A percentile compares a stretch with the other conserved stretches of the same genome.
Conservation (phyloP, 1,140 invertebrate species). For the Zaprionus ghesquierei region DNA sequence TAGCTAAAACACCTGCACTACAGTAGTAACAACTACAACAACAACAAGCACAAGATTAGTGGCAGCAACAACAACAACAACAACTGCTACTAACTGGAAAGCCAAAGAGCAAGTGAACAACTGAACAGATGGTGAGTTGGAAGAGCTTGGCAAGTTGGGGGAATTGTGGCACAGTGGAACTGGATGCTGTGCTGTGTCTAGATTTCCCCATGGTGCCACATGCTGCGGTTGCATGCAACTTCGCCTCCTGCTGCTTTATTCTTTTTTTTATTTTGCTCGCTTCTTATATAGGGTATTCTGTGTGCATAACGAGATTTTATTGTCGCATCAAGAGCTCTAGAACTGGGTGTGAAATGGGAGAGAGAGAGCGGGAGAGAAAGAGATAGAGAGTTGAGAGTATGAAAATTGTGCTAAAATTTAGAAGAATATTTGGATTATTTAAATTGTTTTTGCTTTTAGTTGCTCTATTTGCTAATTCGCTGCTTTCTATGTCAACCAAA, state of each 20-base stretch:
- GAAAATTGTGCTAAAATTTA: neutral
- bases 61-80: neutral
- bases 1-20: conserved; percentile 49
- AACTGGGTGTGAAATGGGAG: neutral
- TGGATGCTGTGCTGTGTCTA: conserved; percentile 66
- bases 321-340: neutral
- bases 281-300: neutral
- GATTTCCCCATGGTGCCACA: conserved; percentile 62
- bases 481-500: neutral
- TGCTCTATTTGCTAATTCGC: neutral
- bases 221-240: conserved; percentile 24
- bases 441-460: neutral
- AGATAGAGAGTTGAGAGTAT: neutral
- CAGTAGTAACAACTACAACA: conserved; percentile 33
- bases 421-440: neutral
- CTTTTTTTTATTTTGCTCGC: neutral
- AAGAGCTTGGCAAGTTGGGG: neutral
- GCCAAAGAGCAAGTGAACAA: conserved; percentile 28
- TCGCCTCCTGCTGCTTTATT: neutral
- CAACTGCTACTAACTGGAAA: neutral
- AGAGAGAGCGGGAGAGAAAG: neutral
- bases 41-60: conserved; percentile 9
- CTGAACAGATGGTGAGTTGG: conserved; percentile 1
- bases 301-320: conserved; percentile 23
- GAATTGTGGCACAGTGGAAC: neutral